phyloP scores from a whole-genome alignment of 2,797 vertebrate genomes.

The Botia kubotai region DNA sequence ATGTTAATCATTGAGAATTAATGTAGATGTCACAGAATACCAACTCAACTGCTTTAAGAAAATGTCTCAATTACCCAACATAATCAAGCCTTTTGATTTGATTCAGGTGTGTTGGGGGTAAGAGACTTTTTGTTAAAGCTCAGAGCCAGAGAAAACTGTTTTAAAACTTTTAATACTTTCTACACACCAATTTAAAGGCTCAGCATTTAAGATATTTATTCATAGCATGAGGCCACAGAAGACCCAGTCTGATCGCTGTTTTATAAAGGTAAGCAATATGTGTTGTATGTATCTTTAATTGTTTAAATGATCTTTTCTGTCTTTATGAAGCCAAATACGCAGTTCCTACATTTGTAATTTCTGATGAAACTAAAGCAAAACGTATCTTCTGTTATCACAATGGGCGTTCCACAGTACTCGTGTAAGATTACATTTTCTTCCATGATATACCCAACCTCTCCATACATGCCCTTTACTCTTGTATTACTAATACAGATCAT shows the following conservation, averaged over 20 bases:
- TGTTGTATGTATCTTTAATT: not conserved
- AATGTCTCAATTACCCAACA: no score
- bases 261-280: not conserved
- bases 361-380: not conserved
- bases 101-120: not conserved
- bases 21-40: no score
- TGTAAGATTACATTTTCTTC: not conserved
- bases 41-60: no score
- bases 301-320: no score
- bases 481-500: conserved; percentile 14
- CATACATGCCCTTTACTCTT: conserved; percentile 4
- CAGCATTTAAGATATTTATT: not conserved
- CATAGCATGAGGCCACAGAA: not conserved
- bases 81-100: not conserved
- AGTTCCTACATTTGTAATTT: not conserved
- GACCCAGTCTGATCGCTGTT: not conserved
- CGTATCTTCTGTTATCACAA: no score
- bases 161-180: not conserved
- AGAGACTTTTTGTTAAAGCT: not conserved
- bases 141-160: not conserved
- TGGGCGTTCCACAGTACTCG: not conserved
- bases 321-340: not conserved
- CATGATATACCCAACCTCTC: not conserved
- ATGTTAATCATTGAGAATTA: no score
- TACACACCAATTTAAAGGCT: not conserved